phyloP scores from a whole-genome alignment of 1,140 invertebrate species.

The Magallana gigas region DNA sequence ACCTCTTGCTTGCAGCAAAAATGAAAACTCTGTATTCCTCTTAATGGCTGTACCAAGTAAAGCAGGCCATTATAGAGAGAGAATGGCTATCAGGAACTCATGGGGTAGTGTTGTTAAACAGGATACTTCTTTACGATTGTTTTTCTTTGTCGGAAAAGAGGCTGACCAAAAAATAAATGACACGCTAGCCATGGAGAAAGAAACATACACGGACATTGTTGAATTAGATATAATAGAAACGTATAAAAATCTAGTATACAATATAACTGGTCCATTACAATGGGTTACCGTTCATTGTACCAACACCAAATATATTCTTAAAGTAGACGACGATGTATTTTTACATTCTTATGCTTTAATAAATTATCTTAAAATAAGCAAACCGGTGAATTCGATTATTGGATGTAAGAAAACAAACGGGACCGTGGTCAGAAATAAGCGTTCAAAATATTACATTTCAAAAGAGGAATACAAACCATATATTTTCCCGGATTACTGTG shows the following conservation, averaged over 20 bases:
- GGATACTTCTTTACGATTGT: not conserved
- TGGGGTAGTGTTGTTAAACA: not conserved
- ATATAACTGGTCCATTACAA: not conserved
- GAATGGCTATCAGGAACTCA: not conserved
- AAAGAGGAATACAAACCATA: not conserved
- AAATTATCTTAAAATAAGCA: not conserved
- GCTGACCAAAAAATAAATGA: not conserved
- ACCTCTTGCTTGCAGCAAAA: too few relatives aligned
- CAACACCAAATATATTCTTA: not conserved
- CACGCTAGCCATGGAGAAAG: not conserved
- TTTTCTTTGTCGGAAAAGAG: not conserved
- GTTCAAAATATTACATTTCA: slow-evolving; percentile 29
- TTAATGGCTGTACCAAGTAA: too few relatives aligned
- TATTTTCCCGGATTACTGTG: slow-evolving; percentile 2
- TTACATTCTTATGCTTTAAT: not conserved
- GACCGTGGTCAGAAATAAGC: not conserved
- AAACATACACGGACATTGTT: not conserved
- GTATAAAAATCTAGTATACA: not conserved
- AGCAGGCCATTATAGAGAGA: too few relatives aligned
- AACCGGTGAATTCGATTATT: not conserved
- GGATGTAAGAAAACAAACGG: not conserved
- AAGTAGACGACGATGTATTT: slow-evolving; percentile 14
- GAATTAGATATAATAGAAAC: not conserved
- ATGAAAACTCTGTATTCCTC: too few relatives aligned
- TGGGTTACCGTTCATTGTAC: not conserved